Base-by-base conservation (phyloP, 2,113 vertebrate species). In the Steatornis caripensis region DNA sequence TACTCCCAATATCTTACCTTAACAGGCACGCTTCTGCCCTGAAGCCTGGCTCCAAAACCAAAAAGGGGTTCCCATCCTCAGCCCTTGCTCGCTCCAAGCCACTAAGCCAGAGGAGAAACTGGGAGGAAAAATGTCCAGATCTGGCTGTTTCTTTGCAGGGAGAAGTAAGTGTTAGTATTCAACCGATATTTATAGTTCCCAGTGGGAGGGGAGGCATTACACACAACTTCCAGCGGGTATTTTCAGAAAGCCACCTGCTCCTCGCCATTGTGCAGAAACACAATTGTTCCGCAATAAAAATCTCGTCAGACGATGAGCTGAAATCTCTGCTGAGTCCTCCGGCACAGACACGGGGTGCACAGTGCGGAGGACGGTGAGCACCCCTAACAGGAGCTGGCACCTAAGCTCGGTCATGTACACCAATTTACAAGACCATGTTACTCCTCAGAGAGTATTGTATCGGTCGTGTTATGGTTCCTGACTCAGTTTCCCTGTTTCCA, bases 191-290 rank as follows among this genome's bases (percentile, higher is more conserved):
- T 96, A 93, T 97, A 97, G 91, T 53, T 92, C 89, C 65, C 92
- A 77, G 95, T 91, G 86, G 97, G 93, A 97, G 85, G 89, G 78
- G 76, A 96, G 93, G 93, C 90, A 96, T 89, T 84, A 93, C 88
- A 95, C 86, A 95, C 81, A 57, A 69, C 75, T 97, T 94, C 85
- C 94, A 96, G 83, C 32, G 95, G 75, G 93, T 96, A 95, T 97
- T 97, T 97, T 97, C 95, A 96, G 97, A 89, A 87, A 95, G 91
- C 95, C 95, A 97, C 96, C 96, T 95, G 96, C 91, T 96, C 92
- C 91, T 94, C 41, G 2, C 55, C 83, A 75, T 86, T 93, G 94
- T 95, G 94, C 83, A 90, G 37, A 43, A 76, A 70, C 84, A 80
- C 89, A 77, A 94, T 79, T 90, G 83, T 39, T 93, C 92, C 2